Evolutionary conservation across 2,888 invertebrate species (phyloP).

Genomic region (Chouioia cunea): DNA sequence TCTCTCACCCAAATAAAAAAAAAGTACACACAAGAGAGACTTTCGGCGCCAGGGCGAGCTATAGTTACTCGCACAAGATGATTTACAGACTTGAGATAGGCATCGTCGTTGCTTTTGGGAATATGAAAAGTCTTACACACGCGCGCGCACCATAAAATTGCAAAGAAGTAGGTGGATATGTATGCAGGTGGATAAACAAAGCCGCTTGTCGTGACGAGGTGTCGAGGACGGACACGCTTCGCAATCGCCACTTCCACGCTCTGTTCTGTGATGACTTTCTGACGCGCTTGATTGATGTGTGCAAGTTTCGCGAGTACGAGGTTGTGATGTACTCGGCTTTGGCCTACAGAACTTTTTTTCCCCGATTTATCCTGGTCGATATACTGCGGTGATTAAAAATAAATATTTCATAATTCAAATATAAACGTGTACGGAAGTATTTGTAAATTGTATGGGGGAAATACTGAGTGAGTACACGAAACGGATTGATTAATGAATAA

Average conservation of each 20-base stretch:
- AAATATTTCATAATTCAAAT: too few species aligned
- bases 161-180: background rate
- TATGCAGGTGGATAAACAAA: constrained; percentile 18
- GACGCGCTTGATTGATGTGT: constrained; percentile 22
- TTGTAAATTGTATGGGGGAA: too few species aligned
- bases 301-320: background rate
- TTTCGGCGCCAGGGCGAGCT: constrained; percentile 11
- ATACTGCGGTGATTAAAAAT: too few species aligned
- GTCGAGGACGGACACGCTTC: background rate
- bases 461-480: too few species aligned
- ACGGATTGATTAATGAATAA: too few species aligned
- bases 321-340: too few species aligned
- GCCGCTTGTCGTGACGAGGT: constrained; percentile 23
- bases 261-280: constrained; percentile 8
- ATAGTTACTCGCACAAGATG: constrained; percentile 26
- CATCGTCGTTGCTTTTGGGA: constrained; percentile 32
- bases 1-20: constrained; percentile 1
- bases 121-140: constrained; percentile 9
- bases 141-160: constrained; percentile 17
- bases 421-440: too few species aligned
- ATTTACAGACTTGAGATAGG: constrained; percentile 38
- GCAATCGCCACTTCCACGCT: background rate
- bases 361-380: too few species aligned
- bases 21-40: constrained; percentile 5
- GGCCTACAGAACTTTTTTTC: too few species aligned